Evolutionary conservation across 2,888 invertebrate genomes (phyloP), one percentile per base, ranked within the genome.

Genomic region (Cryptophagus acutangulus): DNA sequence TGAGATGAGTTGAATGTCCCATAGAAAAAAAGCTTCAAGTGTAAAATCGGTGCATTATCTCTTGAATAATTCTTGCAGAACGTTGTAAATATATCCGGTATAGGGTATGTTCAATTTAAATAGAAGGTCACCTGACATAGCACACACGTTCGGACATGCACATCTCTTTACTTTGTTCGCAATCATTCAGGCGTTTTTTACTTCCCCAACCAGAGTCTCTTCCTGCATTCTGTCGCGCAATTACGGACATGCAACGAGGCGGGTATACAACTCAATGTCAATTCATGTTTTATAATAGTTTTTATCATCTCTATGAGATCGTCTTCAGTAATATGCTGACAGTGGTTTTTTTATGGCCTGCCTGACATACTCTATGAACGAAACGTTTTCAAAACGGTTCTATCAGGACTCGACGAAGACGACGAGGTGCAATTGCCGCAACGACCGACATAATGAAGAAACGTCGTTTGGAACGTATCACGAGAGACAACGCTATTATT

Each of bases 261-360:
- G 26, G 24, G 26, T 26, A 24, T 17, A 40, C 36, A 31, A 35
- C 26, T 36, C 46, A 41, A 45, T 41, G 48, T 47, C 48, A 39
- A 57, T 55, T 48, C 54, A 49, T 55, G 56, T 59, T 57, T 59
- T 57, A 53, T 59, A 57, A 57, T 58, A 47, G 54, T 53, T 58
- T 56, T 56, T 55, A 54, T 52, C 12, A 13, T 26, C 5, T 20
- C 5, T 26, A n/a, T 26, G 34, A 43, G 43, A 53, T 54, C 50
- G 45, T 46, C 46, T 46, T 48, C 44, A 29, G 36, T 39, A n/a
- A 20, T 20, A 38, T 30, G 24, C 24, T 20, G 24, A 20, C 24
- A 20, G n/a, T n/a, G n/a, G 44, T 39, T 43, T 48, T 54, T 46
- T 31, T 33, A 46, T 44, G 43, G 47, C n/a, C n/a, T n/a, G n/a